These are phyloP conservation scores for Apamea epomidion DNA, from an alignment of 2,888 invertebrate species.

Conservation along the genomic window DNA sequence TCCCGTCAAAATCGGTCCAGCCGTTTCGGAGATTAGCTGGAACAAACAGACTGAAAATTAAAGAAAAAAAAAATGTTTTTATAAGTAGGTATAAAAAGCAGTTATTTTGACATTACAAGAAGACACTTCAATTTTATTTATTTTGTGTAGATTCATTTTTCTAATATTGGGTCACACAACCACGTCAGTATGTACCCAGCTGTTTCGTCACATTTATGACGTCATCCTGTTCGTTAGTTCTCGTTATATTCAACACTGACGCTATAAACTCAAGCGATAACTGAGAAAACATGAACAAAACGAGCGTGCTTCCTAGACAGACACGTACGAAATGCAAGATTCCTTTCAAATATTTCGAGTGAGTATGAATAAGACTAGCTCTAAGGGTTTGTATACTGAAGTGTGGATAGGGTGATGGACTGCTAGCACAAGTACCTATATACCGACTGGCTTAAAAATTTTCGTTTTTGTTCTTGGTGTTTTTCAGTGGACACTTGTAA, in stretches of 20 bases:
- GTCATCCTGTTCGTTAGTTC: conserved; percentile 43
- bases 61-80: no score
- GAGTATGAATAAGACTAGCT: conserved; percentile 44
- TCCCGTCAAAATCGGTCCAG: no score
- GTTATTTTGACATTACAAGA: no score
- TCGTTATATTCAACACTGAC: conserved; percentile 25
- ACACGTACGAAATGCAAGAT: conserved; percentile 40
- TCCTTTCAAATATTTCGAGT: conserved; percentile 41
- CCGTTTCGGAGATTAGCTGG: no score
- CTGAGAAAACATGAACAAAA: conserved; percentile 48
- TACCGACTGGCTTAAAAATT: no score
- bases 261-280: conserved; percentile 43
- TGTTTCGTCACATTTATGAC: conserved; percentile 26
- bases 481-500: no score
- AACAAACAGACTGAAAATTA: no score
- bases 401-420: not conserved
- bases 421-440: not conserved
- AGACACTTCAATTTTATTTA: not conserved
- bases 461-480: no score
- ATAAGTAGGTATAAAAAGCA: no score
- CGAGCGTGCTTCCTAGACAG: conserved; percentile 21
- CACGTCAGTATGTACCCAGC: conserved; percentile 9
- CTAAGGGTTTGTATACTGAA: not conserved
- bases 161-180: not conserved
- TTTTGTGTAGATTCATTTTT: not conserved